These are phyloP conservation scores for Enteromius fasciolatus DNA, from an alignment of 2,797 vertebrate genomes.

Conservation along the genomic window DNA sequence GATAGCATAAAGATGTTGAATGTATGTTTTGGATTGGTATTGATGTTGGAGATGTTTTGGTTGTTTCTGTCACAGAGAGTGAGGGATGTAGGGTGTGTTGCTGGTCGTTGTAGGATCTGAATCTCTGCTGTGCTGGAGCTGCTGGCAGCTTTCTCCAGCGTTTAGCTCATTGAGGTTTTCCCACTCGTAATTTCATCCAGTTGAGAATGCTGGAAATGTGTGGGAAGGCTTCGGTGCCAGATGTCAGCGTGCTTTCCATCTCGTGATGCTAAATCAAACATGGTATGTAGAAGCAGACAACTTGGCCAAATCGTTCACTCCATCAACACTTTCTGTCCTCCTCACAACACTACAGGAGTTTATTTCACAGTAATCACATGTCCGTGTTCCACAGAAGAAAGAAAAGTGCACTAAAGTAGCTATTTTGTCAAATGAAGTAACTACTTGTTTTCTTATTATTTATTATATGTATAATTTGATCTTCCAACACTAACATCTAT, in stretches of 20 bases:
- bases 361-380: not conserved
- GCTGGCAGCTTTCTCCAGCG: constrained; percentile 28
- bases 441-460: not conserved
- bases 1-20: not conserved
- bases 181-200: constrained; percentile 48
- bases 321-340: not conserved
- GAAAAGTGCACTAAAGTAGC: not conserved
- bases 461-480: not conserved
- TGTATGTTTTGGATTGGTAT: not conserved
- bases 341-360: not conserved
- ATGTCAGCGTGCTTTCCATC: constrained; percentile 2
- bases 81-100: not conserved
- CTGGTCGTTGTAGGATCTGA: not conserved
- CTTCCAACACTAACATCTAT: not conserved
- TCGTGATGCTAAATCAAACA: not conserved
- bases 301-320: not conserved
- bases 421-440: not conserved
- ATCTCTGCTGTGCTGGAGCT: constrained; percentile 32
- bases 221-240: constrained; percentile 34
- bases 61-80: not conserved
- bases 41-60: not conserved
- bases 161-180: constrained; percentile 54
- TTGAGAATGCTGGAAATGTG: constrained; percentile 53
- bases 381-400: not conserved
- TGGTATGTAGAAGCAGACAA: not conserved